These are phyloP conservation scores for Aegotheles bennettii DNA, from an alignment of 2,113 vertebrate genomes.

Conservation along the genomic window DNA sequence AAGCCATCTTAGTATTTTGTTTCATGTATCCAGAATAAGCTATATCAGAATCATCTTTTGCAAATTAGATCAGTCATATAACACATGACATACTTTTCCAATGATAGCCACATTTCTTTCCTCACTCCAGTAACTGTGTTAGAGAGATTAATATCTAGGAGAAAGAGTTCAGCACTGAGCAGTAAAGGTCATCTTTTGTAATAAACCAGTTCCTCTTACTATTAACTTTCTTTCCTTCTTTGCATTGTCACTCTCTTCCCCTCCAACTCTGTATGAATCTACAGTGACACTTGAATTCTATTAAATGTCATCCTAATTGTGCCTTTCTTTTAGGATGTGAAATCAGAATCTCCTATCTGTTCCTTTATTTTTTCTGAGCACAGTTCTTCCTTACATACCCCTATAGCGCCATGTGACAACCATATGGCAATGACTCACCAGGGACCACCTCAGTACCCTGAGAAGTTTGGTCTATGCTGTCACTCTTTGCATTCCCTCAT, in stretches of 20 bases:
- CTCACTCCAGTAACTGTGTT: not conserved
- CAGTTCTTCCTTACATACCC: not conserved
- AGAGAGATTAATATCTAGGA: not conserved
- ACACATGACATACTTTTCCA: not conserved
- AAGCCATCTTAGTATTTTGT: not conserved
- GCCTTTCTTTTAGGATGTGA: not conserved
- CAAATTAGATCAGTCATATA: not conserved
- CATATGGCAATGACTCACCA: not conserved
- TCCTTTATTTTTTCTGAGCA: not conserved
- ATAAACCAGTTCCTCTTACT: not conserved
- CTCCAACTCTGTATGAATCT: not conserved
- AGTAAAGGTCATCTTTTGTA: not conserved
- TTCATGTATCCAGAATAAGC: not conserved
- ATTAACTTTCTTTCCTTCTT: not conserved
- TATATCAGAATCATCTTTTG: not conserved
- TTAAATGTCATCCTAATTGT: not conserved
- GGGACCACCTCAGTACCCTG: not conserved
- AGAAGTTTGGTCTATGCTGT: not conserved
- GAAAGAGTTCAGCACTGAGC: not conserved
- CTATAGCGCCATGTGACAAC: not conserved
- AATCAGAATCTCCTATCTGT: not conserved
- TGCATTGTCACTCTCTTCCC: not conserved
- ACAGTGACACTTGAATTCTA: not conserved
- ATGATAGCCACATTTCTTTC: not conserved
- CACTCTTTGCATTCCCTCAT: not conserved